Evolutionary conservation across 1,140 invertebrate species (phyloP).

Genomic region (Contarinia nasturtii): DNA sequence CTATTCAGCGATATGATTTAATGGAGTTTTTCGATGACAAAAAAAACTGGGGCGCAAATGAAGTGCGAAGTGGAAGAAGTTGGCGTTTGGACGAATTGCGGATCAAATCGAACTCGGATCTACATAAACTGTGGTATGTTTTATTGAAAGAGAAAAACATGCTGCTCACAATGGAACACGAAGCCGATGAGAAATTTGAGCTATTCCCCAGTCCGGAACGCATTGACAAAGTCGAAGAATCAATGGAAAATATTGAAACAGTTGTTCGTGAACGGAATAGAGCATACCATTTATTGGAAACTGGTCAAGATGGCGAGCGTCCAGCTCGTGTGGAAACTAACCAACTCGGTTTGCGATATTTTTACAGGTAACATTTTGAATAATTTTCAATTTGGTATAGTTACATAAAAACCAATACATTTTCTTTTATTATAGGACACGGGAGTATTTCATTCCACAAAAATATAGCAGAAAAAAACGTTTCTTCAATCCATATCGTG

Average conservation of each 20-base stretch:
- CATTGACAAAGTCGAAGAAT: constrained; percentile 76
- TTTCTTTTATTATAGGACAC: constrained; percentile 16
- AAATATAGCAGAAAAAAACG: constrained; percentile 33
- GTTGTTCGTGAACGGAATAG: constrained; percentile 84
- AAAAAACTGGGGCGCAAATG: constrained; percentile 64
- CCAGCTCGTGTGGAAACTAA: constrained; percentile 35
- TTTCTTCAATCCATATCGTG: constrained; percentile 23
- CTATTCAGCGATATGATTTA: constrained; percentile 26
- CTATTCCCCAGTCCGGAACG: constrained; percentile 90
- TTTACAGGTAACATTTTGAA: constrained; percentile 18
- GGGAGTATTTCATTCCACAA: constrained; percentile 34
- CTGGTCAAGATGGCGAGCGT: constrained; percentile 63
- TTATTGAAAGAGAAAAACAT: constrained; percentile 93
- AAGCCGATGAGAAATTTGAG: constrained; percentile 42
- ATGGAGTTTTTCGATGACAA: constrained; percentile 89
- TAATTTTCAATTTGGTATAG: constrained; percentile 3
- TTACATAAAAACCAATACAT: background rate
- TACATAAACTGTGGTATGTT: constrained; percentile 96
- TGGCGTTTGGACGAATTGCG: constrained; percentile 85
- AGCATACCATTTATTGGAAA: constrained; percentile 81
- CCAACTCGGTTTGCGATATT: constrained; percentile 34
- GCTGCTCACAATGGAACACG: constrained; percentile 89
- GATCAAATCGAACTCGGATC: constrained; percentile 86
- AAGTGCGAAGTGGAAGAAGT: constrained; percentile 65
- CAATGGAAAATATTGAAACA: constrained; percentile 85